phyloP scores from a whole-genome alignment of 2,113 vertebrate species.

The Lepisosteus oculatus region DNA sequence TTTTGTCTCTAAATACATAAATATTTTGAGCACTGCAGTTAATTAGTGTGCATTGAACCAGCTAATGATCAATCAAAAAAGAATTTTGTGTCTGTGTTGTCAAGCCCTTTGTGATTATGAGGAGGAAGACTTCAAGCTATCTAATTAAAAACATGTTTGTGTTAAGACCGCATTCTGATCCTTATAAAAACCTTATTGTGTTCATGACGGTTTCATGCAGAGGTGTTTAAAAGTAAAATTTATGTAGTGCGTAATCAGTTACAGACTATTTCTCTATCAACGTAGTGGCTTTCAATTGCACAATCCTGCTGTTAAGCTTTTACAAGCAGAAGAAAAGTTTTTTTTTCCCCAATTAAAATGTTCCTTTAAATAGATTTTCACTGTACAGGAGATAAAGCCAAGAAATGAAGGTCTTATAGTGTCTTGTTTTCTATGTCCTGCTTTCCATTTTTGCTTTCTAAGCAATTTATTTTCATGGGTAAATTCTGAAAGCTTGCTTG shows the following conservation, averaged over 20 bases:
- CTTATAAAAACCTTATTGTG: not conserved
- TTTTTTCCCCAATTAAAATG: too few species aligned
- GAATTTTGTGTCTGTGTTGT: not conserved
- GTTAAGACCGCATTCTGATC: not conserved
- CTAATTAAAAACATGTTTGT: constrained; percentile 7
- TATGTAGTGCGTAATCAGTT: not conserved
- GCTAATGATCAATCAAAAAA: constrained; percentile 7
- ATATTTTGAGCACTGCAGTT: not conserved
- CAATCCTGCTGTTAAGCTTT: not conserved
- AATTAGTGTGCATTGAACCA: constrained; percentile 11
- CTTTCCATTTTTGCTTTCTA: too few species aligned
- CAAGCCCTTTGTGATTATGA: not conserved
- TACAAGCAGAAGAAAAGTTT: too few species aligned
- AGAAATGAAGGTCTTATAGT: too few species aligned
- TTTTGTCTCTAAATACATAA: not conserved
- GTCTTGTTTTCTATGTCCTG: too few species aligned
- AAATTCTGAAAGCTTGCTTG: too few species aligned
- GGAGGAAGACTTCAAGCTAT: not conserved
- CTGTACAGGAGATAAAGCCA: too few species aligned
- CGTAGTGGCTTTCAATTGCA: not conserved
- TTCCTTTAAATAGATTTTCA: too few species aligned
- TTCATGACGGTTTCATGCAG: not conserved
- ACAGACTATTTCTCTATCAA: not conserved
- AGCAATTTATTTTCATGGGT: too few species aligned
- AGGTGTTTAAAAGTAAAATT: too few species aligned